Evolutionary conservation across 1,140 invertebrate species (phyloP).

Genomic region (Drosophila simulans): DNA sequence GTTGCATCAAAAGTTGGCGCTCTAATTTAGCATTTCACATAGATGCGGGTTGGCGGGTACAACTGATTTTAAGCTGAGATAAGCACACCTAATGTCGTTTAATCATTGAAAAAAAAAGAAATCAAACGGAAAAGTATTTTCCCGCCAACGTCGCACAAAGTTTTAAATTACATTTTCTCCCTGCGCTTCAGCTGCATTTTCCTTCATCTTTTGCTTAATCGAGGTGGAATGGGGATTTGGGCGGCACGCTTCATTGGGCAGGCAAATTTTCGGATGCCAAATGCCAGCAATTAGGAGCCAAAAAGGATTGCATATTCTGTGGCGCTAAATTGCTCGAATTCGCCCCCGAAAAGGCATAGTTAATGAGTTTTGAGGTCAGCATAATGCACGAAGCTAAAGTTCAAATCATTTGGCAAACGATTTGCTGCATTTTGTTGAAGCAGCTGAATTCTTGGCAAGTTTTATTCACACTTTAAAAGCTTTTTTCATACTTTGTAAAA

Average conservation of each 20-base stretch:
- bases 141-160: constrained; percentile 59
- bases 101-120: constrained; percentile 33
- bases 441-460: constrained; percentile 10
- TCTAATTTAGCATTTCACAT: constrained; percentile 4
- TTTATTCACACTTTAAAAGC: background rate
- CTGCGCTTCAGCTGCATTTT: constrained; percentile 48
- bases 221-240: constrained; percentile 2
- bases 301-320: constrained; percentile 64
- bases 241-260: constrained; percentile 62
- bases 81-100: constrained; percentile 34
- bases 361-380: constrained; percentile 49
- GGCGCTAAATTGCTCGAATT: constrained; percentile 46
- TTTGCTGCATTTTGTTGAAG: constrained; percentile 15
- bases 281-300: constrained; percentile 63
- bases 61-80: constrained; percentile 22
- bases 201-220: constrained; percentile 19
- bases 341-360: constrained; percentile 47
- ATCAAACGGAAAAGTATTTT: constrained; percentile 29
- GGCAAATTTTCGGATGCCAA: constrained; percentile 51
- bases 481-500: background rate
- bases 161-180: constrained; percentile 66
- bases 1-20: constrained; percentile 30
- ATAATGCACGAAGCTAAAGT: constrained; percentile 20
- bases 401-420: constrained; percentile 22
- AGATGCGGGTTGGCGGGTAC: constrained; percentile 24